phyloP scores from a whole-genome alignment of 2,113 vertebrate genomes.

The Junco hyemalis region DNA sequence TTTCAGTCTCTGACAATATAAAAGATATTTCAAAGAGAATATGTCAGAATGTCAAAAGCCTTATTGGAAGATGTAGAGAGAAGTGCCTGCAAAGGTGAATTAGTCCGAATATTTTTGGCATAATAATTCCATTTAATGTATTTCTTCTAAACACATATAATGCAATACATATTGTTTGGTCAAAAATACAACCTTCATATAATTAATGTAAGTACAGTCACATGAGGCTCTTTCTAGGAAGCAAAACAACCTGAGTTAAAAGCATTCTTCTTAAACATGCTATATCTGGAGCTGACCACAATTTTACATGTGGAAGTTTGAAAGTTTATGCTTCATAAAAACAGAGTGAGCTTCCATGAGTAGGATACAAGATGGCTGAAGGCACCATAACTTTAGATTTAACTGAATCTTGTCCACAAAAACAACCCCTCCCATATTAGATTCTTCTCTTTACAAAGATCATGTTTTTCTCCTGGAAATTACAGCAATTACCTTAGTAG shows the following conservation, averaged over 20 bases:
- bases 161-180: not conserved
- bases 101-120: not conserved
- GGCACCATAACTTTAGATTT: not conserved
- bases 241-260: not conserved
- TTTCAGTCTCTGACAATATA: not conserved
- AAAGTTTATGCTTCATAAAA: not conserved
- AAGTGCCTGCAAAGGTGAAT: not conserved
- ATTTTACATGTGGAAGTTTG: not conserved
- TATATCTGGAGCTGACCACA: not conserved
- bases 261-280: not conserved
- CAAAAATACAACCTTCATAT: not conserved
- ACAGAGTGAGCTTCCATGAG: not conserved
- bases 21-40: not conserved
- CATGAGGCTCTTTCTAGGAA: not conserved
- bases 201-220: not conserved
- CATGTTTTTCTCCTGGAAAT: not conserved
- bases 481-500: not conserved
- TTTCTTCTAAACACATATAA: not conserved
- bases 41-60: not conserved
- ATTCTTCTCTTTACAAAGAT: not conserved
- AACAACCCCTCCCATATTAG: not conserved
- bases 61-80: not conserved
- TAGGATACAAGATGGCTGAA: not conserved
- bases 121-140: not conserved
- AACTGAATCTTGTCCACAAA: not conserved